These are phyloP conservation scores for Drosophila peninsularis DNA, from an alignment of 2,888 invertebrate genomes.

Conservation along the genomic window DNA sequence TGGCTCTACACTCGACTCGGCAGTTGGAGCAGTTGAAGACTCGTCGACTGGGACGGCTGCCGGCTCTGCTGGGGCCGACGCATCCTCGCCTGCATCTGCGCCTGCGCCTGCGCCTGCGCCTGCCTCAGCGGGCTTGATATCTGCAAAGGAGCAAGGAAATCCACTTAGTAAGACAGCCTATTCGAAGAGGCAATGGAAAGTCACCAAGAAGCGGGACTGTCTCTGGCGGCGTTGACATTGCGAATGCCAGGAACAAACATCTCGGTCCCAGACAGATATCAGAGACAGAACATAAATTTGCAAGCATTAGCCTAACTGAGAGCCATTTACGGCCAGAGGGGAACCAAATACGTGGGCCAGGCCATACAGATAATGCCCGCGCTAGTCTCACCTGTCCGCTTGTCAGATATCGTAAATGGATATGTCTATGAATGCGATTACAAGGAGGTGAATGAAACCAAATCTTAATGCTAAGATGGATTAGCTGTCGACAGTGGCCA, in stretches of 20 bases:
- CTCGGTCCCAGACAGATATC: neutral
- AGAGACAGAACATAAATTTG: neutral
- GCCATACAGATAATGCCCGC: constrained; percentile 8
- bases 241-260: constrained; percentile 7
- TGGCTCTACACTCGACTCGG: neutral
- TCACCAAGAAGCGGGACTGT: constrained; percentile 66
- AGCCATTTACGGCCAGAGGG: neutral
- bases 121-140: constrained; percentile 51
- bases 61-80: neutral
- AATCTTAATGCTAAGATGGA: constrained; percentile 2
- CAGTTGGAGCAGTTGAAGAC: neutral
- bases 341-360: neutral
- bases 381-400: constrained; percentile 2
- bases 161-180: neutral
- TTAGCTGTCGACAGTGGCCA: neutral
- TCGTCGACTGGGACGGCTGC: neutral
- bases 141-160: constrained; percentile 33
- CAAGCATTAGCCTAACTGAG: neutral
- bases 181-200: neutral
- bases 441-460: constrained; percentile 6
- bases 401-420: constrained; percentile 5
- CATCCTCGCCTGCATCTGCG: constrained; percentile 3
- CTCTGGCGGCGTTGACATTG: constrained; percentile 53
- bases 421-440: neutral
- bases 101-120: neutral